These are phyloP conservation scores for Anguilla pacifica DNA, from an alignment of 2,797 vertebrate genomes.

Conservation along the genomic window DNA sequence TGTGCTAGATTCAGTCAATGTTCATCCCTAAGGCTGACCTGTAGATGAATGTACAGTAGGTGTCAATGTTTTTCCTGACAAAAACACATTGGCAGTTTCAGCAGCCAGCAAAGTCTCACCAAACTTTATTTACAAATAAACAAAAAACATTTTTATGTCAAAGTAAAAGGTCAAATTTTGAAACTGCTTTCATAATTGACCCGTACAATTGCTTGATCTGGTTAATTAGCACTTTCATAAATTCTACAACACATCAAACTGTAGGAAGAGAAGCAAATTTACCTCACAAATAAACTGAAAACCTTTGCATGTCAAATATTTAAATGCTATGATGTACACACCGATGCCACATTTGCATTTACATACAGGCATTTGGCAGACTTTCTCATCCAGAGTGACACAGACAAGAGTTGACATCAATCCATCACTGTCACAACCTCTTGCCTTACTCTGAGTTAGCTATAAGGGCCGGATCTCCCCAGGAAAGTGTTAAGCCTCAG, in stretches of 20 bases:
- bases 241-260: background rate
- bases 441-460: background rate
- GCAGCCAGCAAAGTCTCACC: background rate
- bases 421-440: too few relatives aligned
- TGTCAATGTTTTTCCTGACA: background rate
- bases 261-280: background rate
- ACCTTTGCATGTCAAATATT: background rate
- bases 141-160: background rate
- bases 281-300: background rate
- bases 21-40: background rate
- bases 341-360: background rate
- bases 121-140: background rate
- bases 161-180: background rate
- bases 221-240: background rate
- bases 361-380: background rate
- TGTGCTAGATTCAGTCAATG: background rate
- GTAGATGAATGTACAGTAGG: too few relatives aligned
- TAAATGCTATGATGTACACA: background rate
- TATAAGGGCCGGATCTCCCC: background rate
- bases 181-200: background rate
- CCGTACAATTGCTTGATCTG: background rate
- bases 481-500: background rate
- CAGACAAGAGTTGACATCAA: background rate
- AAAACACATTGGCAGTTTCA: background rate
- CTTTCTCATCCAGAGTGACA: background rate